Base-by-base conservation (phyloP, 37 sponge, comb jelly and placozoan genomes). In the Axinella damicornis region DNA sequence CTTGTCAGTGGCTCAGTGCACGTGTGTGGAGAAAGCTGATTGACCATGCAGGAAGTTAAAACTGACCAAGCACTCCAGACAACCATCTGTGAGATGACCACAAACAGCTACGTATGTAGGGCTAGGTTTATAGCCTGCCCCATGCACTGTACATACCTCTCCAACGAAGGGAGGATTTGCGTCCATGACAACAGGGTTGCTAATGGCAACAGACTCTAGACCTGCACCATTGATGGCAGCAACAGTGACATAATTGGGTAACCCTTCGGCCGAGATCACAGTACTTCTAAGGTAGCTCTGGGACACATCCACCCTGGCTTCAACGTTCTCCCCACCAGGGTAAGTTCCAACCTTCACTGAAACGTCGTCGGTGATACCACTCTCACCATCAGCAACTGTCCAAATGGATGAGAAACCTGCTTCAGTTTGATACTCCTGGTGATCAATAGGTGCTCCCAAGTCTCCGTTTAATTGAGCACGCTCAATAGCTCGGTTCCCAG, bases 321-420 rank as follows among this genome's bases (percentile, higher is more conserved):
- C 38, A 0, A 95, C 66, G 78, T 95, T 92, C 33, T 27, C 61
- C 0, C 96, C 96, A 19, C 92, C 90, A 19, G 92, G 92, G 66
- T 78, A 95, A 15, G 92, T 78, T 5, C 96, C 96, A 38, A 89
- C 35, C 15, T 64, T 59, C 18, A 89, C 86, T 30, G n/a, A 37
- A 35, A 46, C 65, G 53, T 22, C 59, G 25, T 55, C 55, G 5
- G 18, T 53, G 14, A 77, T 6, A 0, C 83, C 89, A 63, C 86
- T 76, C 54, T 80, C 77, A 54, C 17, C n/a, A 46, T 88, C 94
- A n/a, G 30, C 32, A 2, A 79, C 73, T 22, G 12, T 73, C 92
- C 89, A 92, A 35, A 71, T 57, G 0, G 89, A 77, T 9, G 82
- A 84, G 33, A 79, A 82, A 16, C 25, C 5, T 0, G 46, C 27